Evolutionary conservation across 2,113 vertebrate genomes (phyloP).

Genomic region (Melierax canorus): DNA sequence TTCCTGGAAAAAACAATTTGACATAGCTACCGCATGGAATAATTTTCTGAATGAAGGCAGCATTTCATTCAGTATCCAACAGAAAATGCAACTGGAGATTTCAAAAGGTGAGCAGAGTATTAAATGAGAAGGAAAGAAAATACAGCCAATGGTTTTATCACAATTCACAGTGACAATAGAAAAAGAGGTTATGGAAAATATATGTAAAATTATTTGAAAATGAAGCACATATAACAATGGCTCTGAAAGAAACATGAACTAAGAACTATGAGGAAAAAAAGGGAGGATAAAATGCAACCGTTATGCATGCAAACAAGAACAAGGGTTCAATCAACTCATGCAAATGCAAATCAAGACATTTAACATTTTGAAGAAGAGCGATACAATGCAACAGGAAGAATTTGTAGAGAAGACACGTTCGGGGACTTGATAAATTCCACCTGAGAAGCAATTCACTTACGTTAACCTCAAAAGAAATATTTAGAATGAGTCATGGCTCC

Average conservation of each 20-base stretch:
- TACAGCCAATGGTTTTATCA: background rate
- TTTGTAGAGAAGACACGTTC: background rate
- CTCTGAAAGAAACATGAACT: background rate
- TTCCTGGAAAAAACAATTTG: background rate
- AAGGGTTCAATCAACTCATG: constrained; percentile 10
- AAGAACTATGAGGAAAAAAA: background rate
- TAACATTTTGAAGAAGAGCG: background rate
- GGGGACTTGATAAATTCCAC: background rate
- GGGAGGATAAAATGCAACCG: background rate
- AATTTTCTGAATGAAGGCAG: background rate
- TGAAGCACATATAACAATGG: background rate
- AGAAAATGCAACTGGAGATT: background rate
- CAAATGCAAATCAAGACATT: constrained; percentile 28
- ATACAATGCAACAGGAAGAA: background rate
- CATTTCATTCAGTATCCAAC: background rate
- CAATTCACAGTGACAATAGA: background rate
- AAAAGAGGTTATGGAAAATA: background rate
- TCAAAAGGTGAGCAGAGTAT: background rate
- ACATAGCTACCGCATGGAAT: background rate
- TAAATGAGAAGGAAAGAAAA: background rate
- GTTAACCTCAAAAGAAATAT: background rate
- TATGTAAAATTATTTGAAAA: background rate
- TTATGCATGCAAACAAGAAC: background rate
- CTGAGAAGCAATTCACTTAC: background rate
- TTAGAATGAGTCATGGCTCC: background rate